Conservation (phyloP, 2,797 vertebrate species). For the Triplophysa bombifrons region DNA sequence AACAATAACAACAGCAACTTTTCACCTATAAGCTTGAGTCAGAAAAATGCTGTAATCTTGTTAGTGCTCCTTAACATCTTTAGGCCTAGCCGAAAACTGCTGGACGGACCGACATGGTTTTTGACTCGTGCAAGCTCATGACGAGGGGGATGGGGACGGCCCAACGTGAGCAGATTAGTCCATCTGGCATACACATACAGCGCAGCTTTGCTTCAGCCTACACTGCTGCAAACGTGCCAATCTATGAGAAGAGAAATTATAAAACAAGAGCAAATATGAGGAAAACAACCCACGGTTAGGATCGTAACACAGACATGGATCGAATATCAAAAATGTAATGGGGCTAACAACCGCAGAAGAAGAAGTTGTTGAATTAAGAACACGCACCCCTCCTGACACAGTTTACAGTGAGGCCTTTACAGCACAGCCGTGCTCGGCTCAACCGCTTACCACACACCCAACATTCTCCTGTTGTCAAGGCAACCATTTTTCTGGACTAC, state of each 20-base stretch:
- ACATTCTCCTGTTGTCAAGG: slow-evolving; percentile 81
- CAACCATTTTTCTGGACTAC: slow-evolving; percentile 72
- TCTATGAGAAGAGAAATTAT: slow-evolving; percentile 33
- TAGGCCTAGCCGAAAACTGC: neutral
- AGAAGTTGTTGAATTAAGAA: slow-evolving; percentile 51
- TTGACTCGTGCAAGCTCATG: slow-evolving; percentile 24
- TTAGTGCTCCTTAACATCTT: neutral
- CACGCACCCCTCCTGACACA: slow-evolving; percentile 69
- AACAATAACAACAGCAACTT: no score
- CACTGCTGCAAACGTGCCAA: slow-evolving; percentile 42
- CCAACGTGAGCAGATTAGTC: slow-evolving; percentile 41
- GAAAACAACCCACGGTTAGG: slow-evolving; percentile 26
- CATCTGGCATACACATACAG: slow-evolving; percentile 47
- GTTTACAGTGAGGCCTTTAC: slow-evolving; percentile 74
- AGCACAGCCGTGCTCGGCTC: slow-evolving; percentile 66
- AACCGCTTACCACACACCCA: slow-evolving; percentile 62
- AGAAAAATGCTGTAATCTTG: neutral
- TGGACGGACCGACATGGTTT: slow-evolving; percentile 24
- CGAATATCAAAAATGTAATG: slow-evolving; percentile 55
- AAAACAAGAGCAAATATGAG: slow-evolving; percentile 52
- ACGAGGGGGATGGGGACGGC: slow-evolving; percentile 15
- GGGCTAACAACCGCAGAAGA: slow-evolving; percentile 41
- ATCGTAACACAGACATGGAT: neutral
- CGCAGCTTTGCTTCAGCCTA: slow-evolving; percentile 44
- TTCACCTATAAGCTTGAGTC: no score